phyloP scores from a whole-genome alignment of 1,140 invertebrate genomes.

The Drosophila tropicalis region DNA sequence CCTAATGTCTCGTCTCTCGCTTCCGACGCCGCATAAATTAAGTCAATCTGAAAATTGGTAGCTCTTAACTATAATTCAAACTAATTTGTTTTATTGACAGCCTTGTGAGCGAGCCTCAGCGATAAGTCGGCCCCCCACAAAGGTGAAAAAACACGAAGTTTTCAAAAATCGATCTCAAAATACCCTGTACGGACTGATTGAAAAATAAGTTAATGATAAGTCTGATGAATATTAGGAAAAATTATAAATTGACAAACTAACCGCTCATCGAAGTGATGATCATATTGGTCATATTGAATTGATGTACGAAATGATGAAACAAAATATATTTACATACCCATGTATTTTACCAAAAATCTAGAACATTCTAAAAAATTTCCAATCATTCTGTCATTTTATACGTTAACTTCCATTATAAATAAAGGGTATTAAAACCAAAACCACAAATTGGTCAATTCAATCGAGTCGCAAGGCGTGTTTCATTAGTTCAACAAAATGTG shows the following conservation, averaged over 20 bases:
- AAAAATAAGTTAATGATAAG: too few relatives aligned
- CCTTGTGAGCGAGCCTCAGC: constrained; percentile 65
- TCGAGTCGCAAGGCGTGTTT: constrained; percentile 55
- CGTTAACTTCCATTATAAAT: background rate
- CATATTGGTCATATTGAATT: too few relatives aligned
- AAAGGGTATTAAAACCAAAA: constrained; percentile 16
- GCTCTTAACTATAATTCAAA: constrained; percentile 77
- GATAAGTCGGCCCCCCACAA: constrained; percentile 35
- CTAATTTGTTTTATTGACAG: constrained; percentile 83
- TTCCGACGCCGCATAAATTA: constrained; percentile 79
- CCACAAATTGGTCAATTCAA: constrained; percentile 72
- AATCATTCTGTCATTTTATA: background rate
- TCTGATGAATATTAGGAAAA: background rate
- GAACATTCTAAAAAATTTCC: too few relatives aligned
- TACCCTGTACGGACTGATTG: background rate
- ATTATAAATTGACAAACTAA: background rate
- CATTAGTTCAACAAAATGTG: constrained; percentile 67
- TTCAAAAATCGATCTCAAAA: background rate
- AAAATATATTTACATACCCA: too few relatives aligned
- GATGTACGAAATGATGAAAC: too few relatives aligned
- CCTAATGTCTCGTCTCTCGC: constrained; percentile 20
- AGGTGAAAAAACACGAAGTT: background rate
- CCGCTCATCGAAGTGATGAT: too few relatives aligned
- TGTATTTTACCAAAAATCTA: too few relatives aligned
- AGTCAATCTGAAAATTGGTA: constrained; percentile 49